Evolutionary conservation across 2,888 invertebrate genomes (phyloP), one percentile per base, ranked within the genome.

Genomic region (Leucophenga maculata): DNA sequence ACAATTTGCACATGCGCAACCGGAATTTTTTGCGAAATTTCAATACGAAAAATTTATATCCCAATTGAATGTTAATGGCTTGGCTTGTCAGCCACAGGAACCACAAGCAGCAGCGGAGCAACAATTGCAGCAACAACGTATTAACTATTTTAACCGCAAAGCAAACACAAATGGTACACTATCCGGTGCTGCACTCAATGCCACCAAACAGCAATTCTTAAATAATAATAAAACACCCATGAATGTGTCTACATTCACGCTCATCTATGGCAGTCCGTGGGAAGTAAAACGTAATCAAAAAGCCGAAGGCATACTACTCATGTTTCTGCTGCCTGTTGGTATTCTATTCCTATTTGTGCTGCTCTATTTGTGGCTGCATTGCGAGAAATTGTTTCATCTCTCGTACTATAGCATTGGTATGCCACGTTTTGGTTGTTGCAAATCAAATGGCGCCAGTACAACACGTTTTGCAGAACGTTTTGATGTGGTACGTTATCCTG

Each of bases 61-160:
- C 6, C 85, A 85, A 70, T 87, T 88, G 44, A 88, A 88, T 77
- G 88, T 88, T 0, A 88, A 88, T 69, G 88, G 88, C 0, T 68
- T 88, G 13, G 85, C 85, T 31, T 88, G 88, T 31, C 60, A n/a
- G 16, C 82, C 85, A 0, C 80, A 79, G 20, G 74, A 79, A 18
- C 65, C 72, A n/a, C 65, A 75, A 13, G 66, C 65, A 1, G 4
- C 52, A 0, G 55, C 44, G 18, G 13, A 32, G 6, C 9, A 3
- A 6, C 2, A 50, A 68, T 0, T 18, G n/a, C n/a, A n/a, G n/a
- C n/a, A n/a, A n/a, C n/a, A n/a, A n/a, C n/a, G n/a, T n/a, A n/a
- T n/a, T n/a, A n/a, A n/a, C n/a, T n/a, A n/a, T n/a, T n/a, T n/a
- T n/a, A n/a, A n/a, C n/a, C n/a, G n/a, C n/a, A n/a, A n/a, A n/a